A percentile compares a stretch with the other conserved stretches of the same genome.
phyloP scores from a whole-genome alignment of 2,888 invertebrate species.

The Xestia ashworthii region DNA sequence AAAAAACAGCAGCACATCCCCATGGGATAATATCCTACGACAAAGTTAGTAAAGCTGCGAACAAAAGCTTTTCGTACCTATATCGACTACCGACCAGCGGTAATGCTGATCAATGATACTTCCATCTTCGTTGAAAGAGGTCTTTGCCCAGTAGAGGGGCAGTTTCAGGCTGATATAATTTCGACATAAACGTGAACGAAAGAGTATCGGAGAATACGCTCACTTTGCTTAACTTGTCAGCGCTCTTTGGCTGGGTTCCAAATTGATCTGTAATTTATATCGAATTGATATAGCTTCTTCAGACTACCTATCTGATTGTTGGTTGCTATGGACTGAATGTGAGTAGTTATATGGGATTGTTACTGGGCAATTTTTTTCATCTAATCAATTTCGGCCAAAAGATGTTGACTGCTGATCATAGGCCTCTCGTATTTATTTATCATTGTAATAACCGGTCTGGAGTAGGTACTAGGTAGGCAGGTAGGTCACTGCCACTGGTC shows the following conservation, averaged over 20 bases:
- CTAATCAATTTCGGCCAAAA: neutral
- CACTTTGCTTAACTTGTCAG: slow-evolving; percentile 37
- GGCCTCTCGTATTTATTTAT: no score
- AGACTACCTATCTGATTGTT: slow-evolving; percentile 1
- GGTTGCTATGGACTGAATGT: slow-evolving; percentile 5
- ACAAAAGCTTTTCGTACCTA: neutral
- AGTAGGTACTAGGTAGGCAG: no score
- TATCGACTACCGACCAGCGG: neutral
- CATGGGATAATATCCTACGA: neutral
- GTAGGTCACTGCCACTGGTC: no score
- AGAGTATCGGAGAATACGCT: slow-evolving; percentile 19
- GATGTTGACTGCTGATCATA: no score
- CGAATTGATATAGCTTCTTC: slow-evolving; percentile 36
- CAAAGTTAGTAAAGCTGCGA: neutral
- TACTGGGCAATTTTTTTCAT: neutral
- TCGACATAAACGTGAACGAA: slow-evolving; percentile 26
- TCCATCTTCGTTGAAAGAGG: no score
- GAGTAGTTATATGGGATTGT: neutral
- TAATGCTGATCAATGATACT: neutral
- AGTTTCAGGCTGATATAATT: neutral
- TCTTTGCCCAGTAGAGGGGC: no score
- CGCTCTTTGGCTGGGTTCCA: slow-evolving; percentile 41
- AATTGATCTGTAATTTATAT: slow-evolving; percentile 57
- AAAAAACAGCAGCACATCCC: neutral
- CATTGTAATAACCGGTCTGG: no score